These are phyloP conservation scores for Parauchenoglanis punctatus DNA, from an alignment of 2,797 vertebrate species.

Conservation along the genomic window DNA sequence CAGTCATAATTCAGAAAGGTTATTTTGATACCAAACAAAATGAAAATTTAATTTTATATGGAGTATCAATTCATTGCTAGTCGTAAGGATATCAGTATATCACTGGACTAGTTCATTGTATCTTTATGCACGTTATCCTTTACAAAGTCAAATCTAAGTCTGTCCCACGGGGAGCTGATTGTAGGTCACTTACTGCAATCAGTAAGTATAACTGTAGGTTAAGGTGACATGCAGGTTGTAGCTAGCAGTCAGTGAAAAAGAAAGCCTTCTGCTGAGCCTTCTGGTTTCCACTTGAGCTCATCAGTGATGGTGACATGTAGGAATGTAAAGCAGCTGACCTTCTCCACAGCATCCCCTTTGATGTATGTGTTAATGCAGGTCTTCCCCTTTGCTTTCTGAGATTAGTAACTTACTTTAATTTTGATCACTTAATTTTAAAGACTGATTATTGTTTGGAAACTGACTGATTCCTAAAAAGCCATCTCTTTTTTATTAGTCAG, in stretches of 20 bases:
- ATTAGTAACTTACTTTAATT: background rate
- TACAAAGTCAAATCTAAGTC: background rate
- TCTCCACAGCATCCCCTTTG: conserved; percentile 13
- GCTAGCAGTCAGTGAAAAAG: background rate
- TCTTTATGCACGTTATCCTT: background rate
- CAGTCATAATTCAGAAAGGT: background rate
- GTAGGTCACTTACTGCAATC: background rate
- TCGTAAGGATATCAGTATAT: background rate
- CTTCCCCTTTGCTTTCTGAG: background rate
- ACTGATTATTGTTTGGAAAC: conserved; percentile 1
- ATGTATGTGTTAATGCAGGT: background rate
- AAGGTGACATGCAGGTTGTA: background rate
- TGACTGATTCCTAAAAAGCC: background rate
- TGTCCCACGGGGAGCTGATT: background rate
- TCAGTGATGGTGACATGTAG: background rate
- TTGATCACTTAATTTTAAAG: conserved; percentile 2
- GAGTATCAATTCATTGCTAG: background rate
- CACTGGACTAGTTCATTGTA: background rate
- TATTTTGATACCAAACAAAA: background rate
- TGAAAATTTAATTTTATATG: background rate
- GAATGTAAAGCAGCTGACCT: conserved; percentile 23
- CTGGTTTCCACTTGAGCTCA: background rate
- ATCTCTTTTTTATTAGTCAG: too few species aligned
- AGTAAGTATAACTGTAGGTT: background rate
- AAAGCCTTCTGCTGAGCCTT: background rate